Percentiles rank a stretch among this genome's conserved stretches.
These are phyloP conservation scores for Coreoperca whiteheadi DNA, from an alignment of 2,113 vertebrate genomes.

Conservation along the genomic window DNA sequence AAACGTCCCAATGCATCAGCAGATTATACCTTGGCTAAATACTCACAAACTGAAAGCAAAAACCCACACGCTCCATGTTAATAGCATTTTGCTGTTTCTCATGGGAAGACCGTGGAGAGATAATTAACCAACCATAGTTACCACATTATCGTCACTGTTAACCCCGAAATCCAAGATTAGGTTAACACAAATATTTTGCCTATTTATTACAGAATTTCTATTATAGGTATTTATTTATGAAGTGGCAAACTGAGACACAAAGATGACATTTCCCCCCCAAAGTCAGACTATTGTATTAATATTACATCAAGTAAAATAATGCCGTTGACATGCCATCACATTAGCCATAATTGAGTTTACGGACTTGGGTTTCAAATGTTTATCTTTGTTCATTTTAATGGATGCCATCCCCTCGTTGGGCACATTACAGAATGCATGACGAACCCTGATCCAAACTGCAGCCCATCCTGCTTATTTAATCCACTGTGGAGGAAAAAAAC, in stretches of 20 bases:
- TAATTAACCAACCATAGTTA: conserved; percentile 12
- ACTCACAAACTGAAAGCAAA: background rate
- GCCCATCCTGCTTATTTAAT: background rate
- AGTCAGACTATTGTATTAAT: background rate
- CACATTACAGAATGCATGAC: conserved; percentile 1
- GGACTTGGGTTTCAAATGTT: background rate
- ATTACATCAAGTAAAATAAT: background rate
- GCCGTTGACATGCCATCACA: background rate
- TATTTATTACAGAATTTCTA: background rate
- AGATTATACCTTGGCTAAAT: background rate
- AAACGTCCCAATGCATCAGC: background rate
- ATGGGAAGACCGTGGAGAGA: background rate
- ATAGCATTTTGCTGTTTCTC: conserved; percentile 8
- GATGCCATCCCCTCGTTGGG: background rate
- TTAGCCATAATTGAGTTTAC: background rate
- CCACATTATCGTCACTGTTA: no score
- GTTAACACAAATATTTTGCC: background rate
- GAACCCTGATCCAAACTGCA: background rate
- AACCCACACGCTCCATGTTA: conserved; percentile 10
- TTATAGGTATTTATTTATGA: background rate
- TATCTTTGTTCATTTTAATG: background rate
- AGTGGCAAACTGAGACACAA: background rate
- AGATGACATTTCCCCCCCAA: no score
- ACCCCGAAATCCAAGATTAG: background rate
- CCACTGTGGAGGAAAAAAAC: background rate